Evolutionary conservation across 2,113 vertebrate species (phyloP).

Genomic region (Thunnus thynnus): DNA sequence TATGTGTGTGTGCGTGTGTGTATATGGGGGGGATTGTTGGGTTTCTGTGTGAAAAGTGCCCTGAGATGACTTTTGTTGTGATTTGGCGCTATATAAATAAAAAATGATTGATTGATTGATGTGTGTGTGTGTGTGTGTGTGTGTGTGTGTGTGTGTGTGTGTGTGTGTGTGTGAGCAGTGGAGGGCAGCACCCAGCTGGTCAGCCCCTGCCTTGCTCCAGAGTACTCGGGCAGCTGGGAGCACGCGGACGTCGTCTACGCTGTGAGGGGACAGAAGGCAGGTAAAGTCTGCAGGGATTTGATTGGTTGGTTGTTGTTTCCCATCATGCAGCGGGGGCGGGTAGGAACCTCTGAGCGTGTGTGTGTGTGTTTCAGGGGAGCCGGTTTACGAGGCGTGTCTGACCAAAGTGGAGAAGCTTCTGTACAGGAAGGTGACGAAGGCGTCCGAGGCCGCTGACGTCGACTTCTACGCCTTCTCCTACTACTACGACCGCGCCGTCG

Average conservation of each 20-base stretch:
- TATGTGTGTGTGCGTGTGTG: neutral
- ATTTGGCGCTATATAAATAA: too few species aligned
- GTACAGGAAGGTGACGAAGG: constrained; percentile 84
- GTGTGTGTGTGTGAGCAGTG: constrained; percentile 75
- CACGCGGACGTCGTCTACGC: constrained; percentile 90
- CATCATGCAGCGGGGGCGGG: neutral
- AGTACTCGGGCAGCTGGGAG: constrained; percentile 89
- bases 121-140: constrained; percentile 7
- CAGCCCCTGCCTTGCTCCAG: constrained; percentile 92
- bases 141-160: neutral
- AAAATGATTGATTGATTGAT: neutral
- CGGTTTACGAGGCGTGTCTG: constrained; percentile 87
- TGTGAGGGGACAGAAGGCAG: constrained; percentile 91
- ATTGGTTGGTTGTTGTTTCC: neutral
- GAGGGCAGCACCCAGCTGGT: constrained; percentile 86
- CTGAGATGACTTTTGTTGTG: too few species aligned
- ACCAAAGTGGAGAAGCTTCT: constrained; percentile 89
- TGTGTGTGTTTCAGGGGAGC: constrained; percentile 78
- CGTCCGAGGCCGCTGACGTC: constrained; percentile 82
- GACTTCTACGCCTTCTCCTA: constrained; percentile 96
- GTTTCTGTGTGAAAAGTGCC: too few species aligned
- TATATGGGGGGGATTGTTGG: too few species aligned
- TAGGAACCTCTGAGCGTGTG: constrained; percentile 11
- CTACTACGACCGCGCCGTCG: constrained; percentile 92
- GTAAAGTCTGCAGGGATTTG: constrained; percentile 66